Evolutionary conservation across 2,888 invertebrate genomes (phyloP), one percentile per base, ranked within the genome.

Genomic region (Geophilus truncorum): DNA sequence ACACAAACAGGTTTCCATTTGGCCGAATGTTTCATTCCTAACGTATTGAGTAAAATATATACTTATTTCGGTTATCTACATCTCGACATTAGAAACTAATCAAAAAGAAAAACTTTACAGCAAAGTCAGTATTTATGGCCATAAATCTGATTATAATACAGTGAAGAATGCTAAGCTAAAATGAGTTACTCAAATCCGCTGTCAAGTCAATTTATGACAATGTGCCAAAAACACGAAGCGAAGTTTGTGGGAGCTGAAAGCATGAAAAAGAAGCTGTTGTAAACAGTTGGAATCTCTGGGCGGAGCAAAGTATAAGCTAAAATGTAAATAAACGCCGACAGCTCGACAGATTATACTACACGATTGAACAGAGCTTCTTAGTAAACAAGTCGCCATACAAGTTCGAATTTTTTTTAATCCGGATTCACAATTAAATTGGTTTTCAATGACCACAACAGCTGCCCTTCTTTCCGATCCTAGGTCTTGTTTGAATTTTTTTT

Each of bases 381-480:
- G 57, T 62, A 62, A 62, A 62, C 57, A 62, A 23, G 23, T 23
- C 21, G 18, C 57, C 23, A 23, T 62, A 62, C 57, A 62, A 23
- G 57, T 62, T 62, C 57, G 21, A 62, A 62, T 62, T 62, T 62
- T 21, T 62, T 23, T 62, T n/a, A 62, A 62, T 62, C 57, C 57
- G 21, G 18, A 12, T 23, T 9, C 23, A 21, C 57, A 62, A 40
- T 40, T 40, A 40, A 23, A 23, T 62, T 62, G 57, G 57, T 62
- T 62, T 40, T 62, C 57, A 62, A 62, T 62, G 57, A 62, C 57
- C 23, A 62, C 51, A 62, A 62, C 57, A 62, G 57, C 57, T 62
- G 40, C 40, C 34, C 40, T 40, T n/a, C 12, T 40, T 40, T 40
- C 15, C n/a, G n/a, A 40, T n/a, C 21, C 10, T 21, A 23, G 57